Conservation (phyloP, 2,888 invertebrate genomes). For the Cloeon dipterum region DNA sequence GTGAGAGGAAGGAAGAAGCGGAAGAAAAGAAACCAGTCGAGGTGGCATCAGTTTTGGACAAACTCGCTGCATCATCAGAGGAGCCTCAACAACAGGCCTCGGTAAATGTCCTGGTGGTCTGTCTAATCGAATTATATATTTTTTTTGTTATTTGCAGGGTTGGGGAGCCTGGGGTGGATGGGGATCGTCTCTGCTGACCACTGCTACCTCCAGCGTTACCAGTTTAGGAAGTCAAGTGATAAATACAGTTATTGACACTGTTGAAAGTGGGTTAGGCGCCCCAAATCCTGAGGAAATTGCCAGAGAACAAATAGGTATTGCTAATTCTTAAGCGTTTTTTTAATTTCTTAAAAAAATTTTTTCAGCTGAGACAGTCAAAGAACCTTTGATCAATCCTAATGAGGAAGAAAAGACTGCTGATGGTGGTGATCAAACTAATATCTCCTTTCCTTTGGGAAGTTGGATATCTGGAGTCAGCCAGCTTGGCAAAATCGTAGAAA, state of each 20-base stretch:
- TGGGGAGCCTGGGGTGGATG: slow-evolving; percentile 48
- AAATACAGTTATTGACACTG: slow-evolving; percentile 35
- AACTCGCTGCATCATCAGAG: too few species aligned
- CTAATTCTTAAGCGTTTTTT: not conserved
- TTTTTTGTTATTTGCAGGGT: too few species aligned
- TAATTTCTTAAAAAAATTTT: not conserved
- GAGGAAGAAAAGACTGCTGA: slow-evolving; percentile 2
- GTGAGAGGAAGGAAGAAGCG: too few species aligned
- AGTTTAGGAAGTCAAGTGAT: slow-evolving; percentile 59
- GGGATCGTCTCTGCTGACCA: slow-evolving; percentile 50
- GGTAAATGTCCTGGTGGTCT: too few species aligned
- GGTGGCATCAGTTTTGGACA: too few species aligned
- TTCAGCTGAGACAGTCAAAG: not conserved
- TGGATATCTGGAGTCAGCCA: slow-evolving; percentile 38
- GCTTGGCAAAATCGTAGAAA: slow-evolving; percentile 36
- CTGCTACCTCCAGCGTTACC: slow-evolving; percentile 51
- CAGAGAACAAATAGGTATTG: slow-evolving; percentile 12
- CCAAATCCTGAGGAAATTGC: slow-evolving; percentile 64
- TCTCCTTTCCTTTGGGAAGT: slow-evolving; percentile 34
- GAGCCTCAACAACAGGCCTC: not conserved
- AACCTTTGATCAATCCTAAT: not conserved
- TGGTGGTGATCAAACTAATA: too few species aligned
- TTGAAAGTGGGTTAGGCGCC: slow-evolving; percentile 58
- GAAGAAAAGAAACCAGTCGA: too few species aligned
- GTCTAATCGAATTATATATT: too few species aligned